Conservation (phyloP, 2,113 vertebrate species). For the Pangasianodon gigas region DNA sequence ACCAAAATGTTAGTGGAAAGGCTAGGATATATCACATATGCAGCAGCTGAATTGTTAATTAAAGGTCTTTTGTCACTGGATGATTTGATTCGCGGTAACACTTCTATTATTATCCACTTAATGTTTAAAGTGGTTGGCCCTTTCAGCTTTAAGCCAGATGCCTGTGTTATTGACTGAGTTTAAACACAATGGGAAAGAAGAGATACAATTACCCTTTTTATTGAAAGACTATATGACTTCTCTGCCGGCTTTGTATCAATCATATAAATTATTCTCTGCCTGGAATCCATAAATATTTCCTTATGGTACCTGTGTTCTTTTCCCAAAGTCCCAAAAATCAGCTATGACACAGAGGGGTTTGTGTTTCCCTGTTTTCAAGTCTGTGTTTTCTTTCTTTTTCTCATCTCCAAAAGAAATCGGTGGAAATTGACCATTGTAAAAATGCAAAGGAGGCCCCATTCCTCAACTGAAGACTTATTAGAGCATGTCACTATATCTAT, state of each 20-base stretch:
- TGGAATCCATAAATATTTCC: constrained; percentile 51
- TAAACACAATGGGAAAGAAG: constrained; percentile 63
- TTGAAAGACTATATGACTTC: constrained; percentile 63
- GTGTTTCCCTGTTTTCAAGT: constrained; percentile 39
- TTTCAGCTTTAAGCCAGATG: constrained; percentile 59
- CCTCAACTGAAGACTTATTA: constrained; percentile 64
- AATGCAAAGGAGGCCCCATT: constrained; percentile 56
- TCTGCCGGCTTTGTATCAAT: constrained; percentile 51
- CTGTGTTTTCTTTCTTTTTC: constrained; percentile 38
- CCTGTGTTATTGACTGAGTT: constrained; percentile 67
- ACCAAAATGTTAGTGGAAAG: background rate
- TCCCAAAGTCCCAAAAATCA: constrained; percentile 36
- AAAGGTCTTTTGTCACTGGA: constrained; percentile 46
- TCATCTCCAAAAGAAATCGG: constrained; percentile 49
- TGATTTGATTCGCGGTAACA: constrained; percentile 52
- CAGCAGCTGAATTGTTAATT: constrained; percentile 8
- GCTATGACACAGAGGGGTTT: constrained; percentile 42
- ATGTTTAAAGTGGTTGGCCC: constrained; percentile 65
- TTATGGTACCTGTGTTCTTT: constrained; percentile 49
- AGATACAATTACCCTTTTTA: constrained; percentile 70
- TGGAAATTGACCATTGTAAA: constrained; percentile 59
- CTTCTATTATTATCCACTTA: constrained; percentile 69
- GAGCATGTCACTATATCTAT: constrained; percentile 63
- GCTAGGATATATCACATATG: background rate
- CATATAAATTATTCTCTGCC: constrained; percentile 62